Conservation (phyloP, 2,888 invertebrate genomes). For the Sminthurides aquaticus region DNA sequence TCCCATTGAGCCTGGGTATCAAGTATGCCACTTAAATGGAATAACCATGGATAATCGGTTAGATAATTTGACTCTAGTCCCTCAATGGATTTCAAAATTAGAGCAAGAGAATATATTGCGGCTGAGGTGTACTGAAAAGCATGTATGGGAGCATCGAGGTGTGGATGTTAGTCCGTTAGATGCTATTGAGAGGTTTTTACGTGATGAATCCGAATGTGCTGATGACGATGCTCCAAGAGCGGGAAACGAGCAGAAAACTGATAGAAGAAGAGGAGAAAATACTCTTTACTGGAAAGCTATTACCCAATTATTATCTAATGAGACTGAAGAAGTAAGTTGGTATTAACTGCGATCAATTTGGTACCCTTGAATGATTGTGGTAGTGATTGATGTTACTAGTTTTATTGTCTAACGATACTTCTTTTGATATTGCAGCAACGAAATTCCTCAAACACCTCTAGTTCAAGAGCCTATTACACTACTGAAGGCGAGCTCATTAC, state of each 20-base stretch:
- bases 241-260: conserved; percentile 29
- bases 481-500: conserved; percentile 41
- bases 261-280: conserved; percentile 46
- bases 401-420: neutral
- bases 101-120: conserved; percentile 32
- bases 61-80: conserved; percentile 49
- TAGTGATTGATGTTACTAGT: neutral
- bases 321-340: conserved; percentile 45
- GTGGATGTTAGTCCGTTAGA: conserved; percentile 8
- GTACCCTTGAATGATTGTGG: neutral
- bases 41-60: conserved; percentile 52
- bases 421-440: conserved; percentile 28
- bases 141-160: conserved; percentile 31
- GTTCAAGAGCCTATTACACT: conserved; percentile 39
- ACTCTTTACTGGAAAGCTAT: conserved; percentile 52
- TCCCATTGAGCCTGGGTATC: conserved; percentile 50
- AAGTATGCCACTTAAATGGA: conserved; percentile 50
- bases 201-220: conserved; percentile 24
- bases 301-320: conserved; percentile 50
- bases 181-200: conserved; percentile 21
- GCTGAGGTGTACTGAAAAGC: conserved; percentile 35
- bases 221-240: conserved; percentile 6
- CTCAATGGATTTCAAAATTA: conserved; percentile 42
- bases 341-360: no score
- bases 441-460: conserved; percentile 38